phyloP scores from a whole-genome alignment of 2,113 vertebrate species.

The Sitta europaea region DNA sequence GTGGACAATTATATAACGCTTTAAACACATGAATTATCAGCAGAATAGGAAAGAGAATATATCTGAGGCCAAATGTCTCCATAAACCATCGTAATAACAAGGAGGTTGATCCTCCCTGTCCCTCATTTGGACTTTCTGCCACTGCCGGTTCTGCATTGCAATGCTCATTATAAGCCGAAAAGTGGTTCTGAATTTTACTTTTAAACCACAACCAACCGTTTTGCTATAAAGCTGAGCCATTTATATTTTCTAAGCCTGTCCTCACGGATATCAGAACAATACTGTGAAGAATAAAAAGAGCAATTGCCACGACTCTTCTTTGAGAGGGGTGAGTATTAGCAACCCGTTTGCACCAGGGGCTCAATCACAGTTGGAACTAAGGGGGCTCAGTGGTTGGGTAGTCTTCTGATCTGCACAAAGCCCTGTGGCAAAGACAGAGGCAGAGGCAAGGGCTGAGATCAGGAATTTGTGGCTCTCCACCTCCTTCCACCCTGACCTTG shows the following conservation, averaged over 20 bases:
- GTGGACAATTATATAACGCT: neutral
- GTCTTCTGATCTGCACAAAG: neutral
- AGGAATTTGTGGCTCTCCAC: neutral
- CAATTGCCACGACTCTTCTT: neutral
- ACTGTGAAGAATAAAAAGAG: neutral
- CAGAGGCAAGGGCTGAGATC: neutral
- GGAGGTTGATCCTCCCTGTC: neutral
- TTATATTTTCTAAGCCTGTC: constrained; percentile 10
- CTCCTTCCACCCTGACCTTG: constrained; percentile 41
- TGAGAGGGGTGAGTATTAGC: neutral
- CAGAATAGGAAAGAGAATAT: neutral
- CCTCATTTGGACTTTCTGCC: neutral
- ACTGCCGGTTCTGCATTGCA: neutral
- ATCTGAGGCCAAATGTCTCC: constrained; percentile 10
- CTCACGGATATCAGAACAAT: neutral
- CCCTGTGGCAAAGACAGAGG: neutral
- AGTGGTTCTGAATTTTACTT: neutral
- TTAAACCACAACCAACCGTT: neutral
- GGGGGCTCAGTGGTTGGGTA: neutral
- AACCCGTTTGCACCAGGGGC: neutral
- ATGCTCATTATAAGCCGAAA: neutral
- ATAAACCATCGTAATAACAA: neutral
- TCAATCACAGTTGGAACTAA: neutral
- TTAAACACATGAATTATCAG: constrained; percentile 1
- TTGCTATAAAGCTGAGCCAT: neutral